phyloP scores from a whole-genome alignment of 1,140 invertebrate species.

The Elymnias hypermnestra region DNA sequence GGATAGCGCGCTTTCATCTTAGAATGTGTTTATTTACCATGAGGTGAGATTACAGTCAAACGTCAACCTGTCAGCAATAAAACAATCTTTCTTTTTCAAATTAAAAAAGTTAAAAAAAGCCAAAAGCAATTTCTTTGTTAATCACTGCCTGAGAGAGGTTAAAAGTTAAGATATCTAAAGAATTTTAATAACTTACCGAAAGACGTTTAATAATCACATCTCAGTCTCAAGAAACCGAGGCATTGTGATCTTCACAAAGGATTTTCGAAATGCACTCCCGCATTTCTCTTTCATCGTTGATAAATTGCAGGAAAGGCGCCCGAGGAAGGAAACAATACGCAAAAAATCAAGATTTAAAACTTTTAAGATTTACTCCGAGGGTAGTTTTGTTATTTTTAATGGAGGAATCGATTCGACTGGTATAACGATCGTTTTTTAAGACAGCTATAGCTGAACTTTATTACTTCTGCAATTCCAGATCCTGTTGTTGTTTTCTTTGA shows the following conservation, averaged over 20 bases:
- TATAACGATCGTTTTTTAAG: neutral
- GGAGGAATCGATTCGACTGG: neutral
- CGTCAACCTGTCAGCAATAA: too few relatives aligned
- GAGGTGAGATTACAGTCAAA: too few relatives aligned
- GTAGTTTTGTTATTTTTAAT: slow-evolving; percentile 4
- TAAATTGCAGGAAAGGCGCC: slow-evolving; percentile 24
- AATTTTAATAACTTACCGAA: slow-evolving; percentile 16
- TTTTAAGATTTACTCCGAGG: slow-evolving; percentile 20
- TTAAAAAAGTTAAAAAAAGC: too few relatives aligned
- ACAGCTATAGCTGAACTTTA: too few relatives aligned
- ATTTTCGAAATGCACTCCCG: slow-evolving; percentile 21
- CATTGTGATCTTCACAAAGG: slow-evolving; percentile 26
- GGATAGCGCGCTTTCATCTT: too few relatives aligned
- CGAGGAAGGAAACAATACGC: slow-evolving; percentile 22
- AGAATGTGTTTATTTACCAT: too few relatives aligned
- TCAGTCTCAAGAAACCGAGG: slow-evolving; percentile 9
- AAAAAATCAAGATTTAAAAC: slow-evolving; percentile 21
- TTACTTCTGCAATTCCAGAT: too few relatives aligned
- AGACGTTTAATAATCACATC: slow-evolving; percentile 21
- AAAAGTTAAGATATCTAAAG: slow-evolving; percentile 1
- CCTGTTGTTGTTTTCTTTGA: too few relatives aligned
- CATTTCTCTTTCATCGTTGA: slow-evolving; percentile 24
- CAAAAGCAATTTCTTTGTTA: too few relatives aligned
- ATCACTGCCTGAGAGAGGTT: too few relatives aligned
- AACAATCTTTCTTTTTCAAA: too few relatives aligned